Evolutionary conservation across 2,113 vertebrate genomes (phyloP), one percentile per base, ranked within the genome.

Genomic region (Pica pica): DNA sequence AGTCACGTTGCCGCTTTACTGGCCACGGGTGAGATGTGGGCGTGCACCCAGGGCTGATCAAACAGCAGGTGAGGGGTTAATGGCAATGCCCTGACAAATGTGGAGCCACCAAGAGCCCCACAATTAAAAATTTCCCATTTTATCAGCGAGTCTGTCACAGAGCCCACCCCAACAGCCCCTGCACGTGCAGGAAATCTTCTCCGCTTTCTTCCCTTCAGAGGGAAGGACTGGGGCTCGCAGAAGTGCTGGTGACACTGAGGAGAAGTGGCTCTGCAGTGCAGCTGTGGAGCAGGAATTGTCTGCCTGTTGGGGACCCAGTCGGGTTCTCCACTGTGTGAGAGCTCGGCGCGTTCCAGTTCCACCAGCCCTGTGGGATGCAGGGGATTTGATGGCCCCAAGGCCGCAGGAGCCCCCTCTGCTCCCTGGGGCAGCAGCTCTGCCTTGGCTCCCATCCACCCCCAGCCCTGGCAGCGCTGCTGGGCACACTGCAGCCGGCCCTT

Each of bases 1-100:
- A 1, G 41, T 55, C 24, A 24, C 1, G 0, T 21, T 57, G 52
- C 35, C 11, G 22, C 75, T 75, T 41, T 4, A 3, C 28, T 55
- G 65, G 10, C n/a, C 61, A 35, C 9, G 2, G n/a, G 20, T 37
- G 74, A 11, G 76, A 35, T 0, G 0, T 10, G 60, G 18, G 49
- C 50, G 14, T 26, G 47, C 75, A 11, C 6, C 31, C 39, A 27
- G 55, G 46, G 64, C 26, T 68, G 7, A 14, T 5, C 41, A 4
- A 65, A 33, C 56, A 28, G 89, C 53, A 53, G 31, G 26, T 2
- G 9, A 75, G 49, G 74, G 76, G 52, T 81, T 69, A 53, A 82
- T 41, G 64, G 33, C 65, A 46, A 8, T 5, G 30, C 41, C 7
- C 42, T 10, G n/a, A 26, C 35, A 28, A 67, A 46, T 2, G 15